Percentiles rank a stretch among this genome's conserved stretches.
These are phyloP conservation scores for Theristus sp. DNA, from an alignment of 2,888 invertebrate species.

Conservation along the genomic window DNA sequence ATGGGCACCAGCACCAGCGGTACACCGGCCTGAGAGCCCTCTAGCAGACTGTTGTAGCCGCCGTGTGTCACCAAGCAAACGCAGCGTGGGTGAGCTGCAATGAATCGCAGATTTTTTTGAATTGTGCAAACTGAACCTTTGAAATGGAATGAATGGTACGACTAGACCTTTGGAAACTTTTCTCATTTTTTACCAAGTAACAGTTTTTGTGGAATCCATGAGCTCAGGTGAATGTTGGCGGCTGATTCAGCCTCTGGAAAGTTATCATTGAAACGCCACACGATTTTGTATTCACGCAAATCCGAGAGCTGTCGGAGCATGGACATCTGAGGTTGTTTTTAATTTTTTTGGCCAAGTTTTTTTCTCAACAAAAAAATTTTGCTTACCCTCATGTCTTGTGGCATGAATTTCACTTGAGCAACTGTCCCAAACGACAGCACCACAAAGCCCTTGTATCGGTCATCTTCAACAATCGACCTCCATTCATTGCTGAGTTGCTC, in stretches of 20 bases:
- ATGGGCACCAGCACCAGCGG: background rate
- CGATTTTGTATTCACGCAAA: background rate
- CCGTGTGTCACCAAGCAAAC: background rate
- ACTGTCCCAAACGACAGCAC: background rate
- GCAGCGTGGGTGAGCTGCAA: background rate
- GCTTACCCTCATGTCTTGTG: background rate
- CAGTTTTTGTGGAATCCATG: background rate
- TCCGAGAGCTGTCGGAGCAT: background rate
- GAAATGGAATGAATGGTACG: too few relatives aligned
- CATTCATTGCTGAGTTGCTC: background rate
- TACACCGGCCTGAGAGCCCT: background rate
- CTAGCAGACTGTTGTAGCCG: constrained; percentile 1
- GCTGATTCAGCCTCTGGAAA: background rate
- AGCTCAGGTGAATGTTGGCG: background rate
- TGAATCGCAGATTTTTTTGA: background rate
- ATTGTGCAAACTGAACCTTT: background rate
- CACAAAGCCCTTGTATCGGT: background rate
- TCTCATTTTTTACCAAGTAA: background rate
- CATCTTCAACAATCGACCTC: background rate
- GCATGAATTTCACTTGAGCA: background rate
- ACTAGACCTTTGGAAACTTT: too few relatives aligned
- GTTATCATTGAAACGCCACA: background rate
- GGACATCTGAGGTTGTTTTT: background rate
- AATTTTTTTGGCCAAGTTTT: background rate
- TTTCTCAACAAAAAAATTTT: background rate